These are phyloP conservation scores for Hafferia zeledoni DNA, from an alignment of 2,797 vertebrate species.

Conservation along the genomic window DNA sequence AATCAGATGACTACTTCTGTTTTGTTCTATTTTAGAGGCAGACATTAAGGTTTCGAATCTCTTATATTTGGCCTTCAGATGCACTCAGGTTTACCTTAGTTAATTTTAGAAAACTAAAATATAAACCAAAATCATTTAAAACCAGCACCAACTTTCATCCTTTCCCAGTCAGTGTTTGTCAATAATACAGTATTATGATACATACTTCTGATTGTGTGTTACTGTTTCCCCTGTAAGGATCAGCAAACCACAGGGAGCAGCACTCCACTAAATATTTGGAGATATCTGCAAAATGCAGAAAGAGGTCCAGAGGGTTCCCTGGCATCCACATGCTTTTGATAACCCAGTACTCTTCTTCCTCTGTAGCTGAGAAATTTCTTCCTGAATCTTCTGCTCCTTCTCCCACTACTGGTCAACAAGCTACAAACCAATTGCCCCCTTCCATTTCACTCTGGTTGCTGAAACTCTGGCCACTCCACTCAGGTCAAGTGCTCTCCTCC, in stretches of 20 bases:
- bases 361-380: neutral
- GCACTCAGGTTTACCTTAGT: neutral
- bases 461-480: neutral
- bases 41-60: neutral
- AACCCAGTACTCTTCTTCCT: neutral
- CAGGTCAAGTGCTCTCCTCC: neutral
- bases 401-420: neutral
- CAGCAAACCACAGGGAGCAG: neutral
- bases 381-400: neutral
- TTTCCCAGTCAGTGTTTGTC: neutral
- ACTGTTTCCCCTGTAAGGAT: neutral
- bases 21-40: neutral
- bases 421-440: neutral
- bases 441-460: neutral
- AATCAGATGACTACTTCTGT: neutral
- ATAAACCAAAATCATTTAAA: neutral
- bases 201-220: neutral
- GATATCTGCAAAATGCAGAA: neutral
- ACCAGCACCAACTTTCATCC: neutral
- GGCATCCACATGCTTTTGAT: neutral
- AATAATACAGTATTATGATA: neutral
- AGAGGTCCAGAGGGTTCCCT: neutral
- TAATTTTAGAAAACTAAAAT: neutral
- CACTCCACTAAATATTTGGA: neutral
- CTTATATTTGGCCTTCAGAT: neutral